Evolutionary conservation across 2,113 vertebrate species (phyloP).

Genomic region (Anoura caudifer): DNA sequence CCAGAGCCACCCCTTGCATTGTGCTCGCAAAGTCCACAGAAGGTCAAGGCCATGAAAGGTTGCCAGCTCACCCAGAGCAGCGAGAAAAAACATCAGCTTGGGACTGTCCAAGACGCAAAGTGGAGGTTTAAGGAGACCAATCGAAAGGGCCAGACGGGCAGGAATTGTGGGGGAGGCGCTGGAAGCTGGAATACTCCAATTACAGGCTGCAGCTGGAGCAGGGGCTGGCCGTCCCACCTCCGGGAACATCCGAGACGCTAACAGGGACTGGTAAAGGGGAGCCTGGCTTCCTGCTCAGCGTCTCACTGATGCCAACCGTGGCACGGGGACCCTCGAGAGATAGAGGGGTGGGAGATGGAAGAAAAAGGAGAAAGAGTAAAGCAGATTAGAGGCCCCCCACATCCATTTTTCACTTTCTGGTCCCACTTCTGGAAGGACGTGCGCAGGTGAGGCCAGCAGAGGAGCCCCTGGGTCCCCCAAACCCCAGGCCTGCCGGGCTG

Average conservation of each 20-base stretch:
- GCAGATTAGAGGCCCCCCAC: no score
- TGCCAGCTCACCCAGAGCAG: fast-evolving
- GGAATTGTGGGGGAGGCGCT: fast-evolving
- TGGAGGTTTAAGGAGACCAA: not conserved
- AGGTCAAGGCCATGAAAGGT: not conserved
- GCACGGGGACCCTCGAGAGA: not conserved
- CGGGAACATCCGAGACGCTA: not conserved
- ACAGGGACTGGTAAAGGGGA: not conserved
- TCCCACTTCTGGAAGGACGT: not conserved
- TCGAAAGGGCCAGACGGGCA: not conserved
- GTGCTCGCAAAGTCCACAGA: not conserved
- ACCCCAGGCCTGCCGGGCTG: not conserved
- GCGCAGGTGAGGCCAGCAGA: not conserved
- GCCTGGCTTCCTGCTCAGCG: not conserved
- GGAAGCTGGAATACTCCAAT: not conserved
- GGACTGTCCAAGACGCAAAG: not conserved
- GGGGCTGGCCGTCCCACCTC: fast-evolving
- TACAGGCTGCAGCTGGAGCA: not conserved
- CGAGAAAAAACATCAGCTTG: not conserved
- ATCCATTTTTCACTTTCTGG: not conserved
- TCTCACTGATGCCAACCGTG: not conserved
- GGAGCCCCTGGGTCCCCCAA: not conserved
- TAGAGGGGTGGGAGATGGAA: not conserved
- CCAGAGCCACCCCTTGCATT: not conserved
- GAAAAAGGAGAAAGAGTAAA: not conserved